Conservation (phyloP, 1,140 invertebrate species). For the Trypoxylus dichotomus region DNA sequence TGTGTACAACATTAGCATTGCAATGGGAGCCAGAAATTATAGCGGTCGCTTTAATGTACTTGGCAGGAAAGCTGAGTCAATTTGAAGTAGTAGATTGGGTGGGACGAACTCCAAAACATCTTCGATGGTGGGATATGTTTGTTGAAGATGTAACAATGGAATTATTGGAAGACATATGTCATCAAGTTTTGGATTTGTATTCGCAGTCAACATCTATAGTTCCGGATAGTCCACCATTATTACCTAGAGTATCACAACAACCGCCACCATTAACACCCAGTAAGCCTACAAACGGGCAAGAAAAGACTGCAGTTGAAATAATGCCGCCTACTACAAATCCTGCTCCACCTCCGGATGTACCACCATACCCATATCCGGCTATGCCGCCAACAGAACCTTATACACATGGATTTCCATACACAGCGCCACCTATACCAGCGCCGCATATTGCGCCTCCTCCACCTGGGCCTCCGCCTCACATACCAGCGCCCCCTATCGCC, state of each 20-base stretch:
- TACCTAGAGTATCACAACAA: constrained; percentile 32
- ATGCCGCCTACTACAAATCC: constrained; percentile 45
- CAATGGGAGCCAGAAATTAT: constrained; percentile 99
- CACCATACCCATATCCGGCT: constrained; percentile 35
- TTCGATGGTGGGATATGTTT: constrained; percentile 98
- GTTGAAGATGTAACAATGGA: constrained; percentile 95
- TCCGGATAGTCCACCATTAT: constrained; percentile 63
- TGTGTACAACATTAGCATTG: constrained; percentile 94
- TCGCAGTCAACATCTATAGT: constrained; percentile 64
- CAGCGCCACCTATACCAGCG: constrained; percentile 32
- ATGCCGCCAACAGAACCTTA: constrained; percentile 42
- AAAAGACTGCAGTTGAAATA: constrained; percentile 32
- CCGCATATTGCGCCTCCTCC: constrained; percentile 44
- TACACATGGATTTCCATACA: constrained; percentile 48
- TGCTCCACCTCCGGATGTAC: constrained; percentile 53
- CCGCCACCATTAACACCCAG: constrained; percentile 12
- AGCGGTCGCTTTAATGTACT: constrained; percentile 95
- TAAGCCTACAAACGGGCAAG: constrained; percentile 34
- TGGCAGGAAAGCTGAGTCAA: constrained; percentile 94
- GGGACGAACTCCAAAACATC: constrained; percentile 77
- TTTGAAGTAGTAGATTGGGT: constrained; percentile 95
- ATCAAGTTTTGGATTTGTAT: constrained; percentile 90
- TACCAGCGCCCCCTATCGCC: constrained; percentile 47
- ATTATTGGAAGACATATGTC: constrained; percentile 95
- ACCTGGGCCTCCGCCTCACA: constrained; percentile 51